Base-by-base conservation (phyloP, 1,140 invertebrate genomes). In the Drosophila grimshawi region DNA sequence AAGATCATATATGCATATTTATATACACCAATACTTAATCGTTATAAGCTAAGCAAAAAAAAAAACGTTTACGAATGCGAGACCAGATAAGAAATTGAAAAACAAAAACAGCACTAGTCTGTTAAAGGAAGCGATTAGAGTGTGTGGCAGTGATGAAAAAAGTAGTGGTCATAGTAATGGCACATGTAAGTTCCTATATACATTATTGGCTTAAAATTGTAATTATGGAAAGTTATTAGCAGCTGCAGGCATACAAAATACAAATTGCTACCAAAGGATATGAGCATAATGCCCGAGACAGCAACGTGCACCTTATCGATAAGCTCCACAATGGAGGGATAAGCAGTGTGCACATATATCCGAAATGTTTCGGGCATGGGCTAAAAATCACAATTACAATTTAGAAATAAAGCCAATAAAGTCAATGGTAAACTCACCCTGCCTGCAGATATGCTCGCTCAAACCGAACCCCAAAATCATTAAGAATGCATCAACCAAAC, bases 181-280 rank as follows among this genome's bases (percentile, higher is more conserved):
- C 19, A 19, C 19, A 19, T 1, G 19, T 19, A 19, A 19, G 19
- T 19, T 19, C 19, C 19, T 19, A 19, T 19, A 19, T 19, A 19
- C 19, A 19, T 19, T 19, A 19, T 19, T 19, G 19, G 19, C 19
- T 19, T 19, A 19, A 19, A 19, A 19, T 19, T 19, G 19, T 19
- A 19, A 19, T 19, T 19, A 19, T 19, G 19, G 19, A 19, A 19
- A 19, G 19, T 19, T 19, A 19, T 92, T 5, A 92, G 69, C 35
- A 92, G 64, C 32, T 92, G 91, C 32, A 92, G 75, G 39, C 91
- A 91, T 2, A 92, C 69, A n/a, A 91, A 92, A 56, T 91, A 92
- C n/a, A 92, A 61, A 79, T 92, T 92, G 55, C 83, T 92, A 46
- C 86, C 86, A 55, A 92, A 83, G 11, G 86, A 91, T 7, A 91